Evolutionary conservation across 23 tunicate species (phyloP).

Genomic region (Trididemnum nubilum): DNA sequence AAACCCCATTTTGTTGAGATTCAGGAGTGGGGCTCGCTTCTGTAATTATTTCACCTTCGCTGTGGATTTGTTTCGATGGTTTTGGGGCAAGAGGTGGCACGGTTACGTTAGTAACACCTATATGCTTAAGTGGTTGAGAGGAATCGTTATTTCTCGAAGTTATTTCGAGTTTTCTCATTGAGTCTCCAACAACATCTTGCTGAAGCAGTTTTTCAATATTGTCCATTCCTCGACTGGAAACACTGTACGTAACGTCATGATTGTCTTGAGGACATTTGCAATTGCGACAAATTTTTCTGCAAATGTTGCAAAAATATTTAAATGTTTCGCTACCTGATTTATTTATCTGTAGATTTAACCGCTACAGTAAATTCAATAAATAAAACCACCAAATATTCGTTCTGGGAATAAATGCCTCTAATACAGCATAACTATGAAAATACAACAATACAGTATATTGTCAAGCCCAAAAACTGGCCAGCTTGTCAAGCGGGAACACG

Average conservation of each 20-base stretch:
- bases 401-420: too few relatives aligned
- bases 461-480: too few relatives aligned
- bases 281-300: slow-evolving; percentile 91
- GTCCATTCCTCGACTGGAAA: slow-evolving; percentile 81
- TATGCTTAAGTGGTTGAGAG: neutral
- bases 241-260: slow-evolving; percentile 74
- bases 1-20: too few relatives aligned
- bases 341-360: too few relatives aligned
- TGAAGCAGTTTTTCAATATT: slow-evolving; percentile 81
- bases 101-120: neutral
- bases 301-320: neutral
- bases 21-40: too few relatives aligned
- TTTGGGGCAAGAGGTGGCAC: slow-evolving; percentile 46
- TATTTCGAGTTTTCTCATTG: neutral
- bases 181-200: slow-evolving; percentile 50
- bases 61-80: too few relatives aligned
- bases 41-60: too few relatives aligned
- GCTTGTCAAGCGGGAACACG: too few relatives aligned
- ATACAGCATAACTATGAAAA: too few relatives aligned
- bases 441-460: too few relatives aligned
- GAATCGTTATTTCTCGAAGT: neutral
- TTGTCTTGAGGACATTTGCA: slow-evolving; percentile 95
- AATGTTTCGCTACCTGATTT: too few relatives aligned
- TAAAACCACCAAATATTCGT: too few relatives aligned
- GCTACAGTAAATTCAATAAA: neutral